phyloP scores from a whole-genome alignment of 2,797 vertebrate genomes.

The Loriculus beryllinus region DNA sequence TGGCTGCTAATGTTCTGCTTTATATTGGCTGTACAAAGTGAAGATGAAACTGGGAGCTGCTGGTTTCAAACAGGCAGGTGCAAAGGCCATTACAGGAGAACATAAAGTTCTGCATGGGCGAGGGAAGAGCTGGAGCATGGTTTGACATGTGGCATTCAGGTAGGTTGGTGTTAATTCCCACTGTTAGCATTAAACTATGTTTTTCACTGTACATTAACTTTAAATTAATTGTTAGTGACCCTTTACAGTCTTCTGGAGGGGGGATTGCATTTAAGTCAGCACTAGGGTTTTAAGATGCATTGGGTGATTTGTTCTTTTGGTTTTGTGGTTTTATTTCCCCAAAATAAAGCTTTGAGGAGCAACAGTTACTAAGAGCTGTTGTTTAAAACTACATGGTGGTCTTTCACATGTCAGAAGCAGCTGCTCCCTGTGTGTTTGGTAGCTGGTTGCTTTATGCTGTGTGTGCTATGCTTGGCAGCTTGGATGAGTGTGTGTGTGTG shows the following conservation, averaged over 20 bases:
- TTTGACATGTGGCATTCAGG: accelerated
- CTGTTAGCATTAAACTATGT: not conserved
- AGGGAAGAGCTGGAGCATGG: not conserved
- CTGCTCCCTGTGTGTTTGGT: not conserved
- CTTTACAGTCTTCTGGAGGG: not conserved
- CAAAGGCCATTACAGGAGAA: not conserved
- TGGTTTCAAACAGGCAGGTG: not conserved
- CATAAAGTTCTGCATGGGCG: not conserved
- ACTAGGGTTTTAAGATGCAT: not conserved
- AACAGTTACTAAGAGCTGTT: not conserved
- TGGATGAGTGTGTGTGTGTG: slow-evolving; percentile 6
- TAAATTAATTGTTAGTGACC: not conserved
- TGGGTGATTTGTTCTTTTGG: not conserved
- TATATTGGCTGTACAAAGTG: not conserved
- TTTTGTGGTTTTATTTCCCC: too few species aligned
- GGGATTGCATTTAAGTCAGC: not conserved
- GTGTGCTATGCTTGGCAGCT: slow-evolving; percentile 29
- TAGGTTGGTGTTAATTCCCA: not conserved
- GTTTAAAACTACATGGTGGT: not conserved
- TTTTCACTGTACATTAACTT: not conserved
- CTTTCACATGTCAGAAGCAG: not conserved
- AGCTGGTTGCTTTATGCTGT: not conserved
- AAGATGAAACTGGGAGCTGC: not conserved
- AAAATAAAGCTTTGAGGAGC: not conserved
- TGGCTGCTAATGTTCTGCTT: not conserved